These are phyloP conservation scores for Microctenopoma stevenorrisi DNA, from an alignment of 2,797 vertebrate species.

Conservation along the genomic window DNA sequence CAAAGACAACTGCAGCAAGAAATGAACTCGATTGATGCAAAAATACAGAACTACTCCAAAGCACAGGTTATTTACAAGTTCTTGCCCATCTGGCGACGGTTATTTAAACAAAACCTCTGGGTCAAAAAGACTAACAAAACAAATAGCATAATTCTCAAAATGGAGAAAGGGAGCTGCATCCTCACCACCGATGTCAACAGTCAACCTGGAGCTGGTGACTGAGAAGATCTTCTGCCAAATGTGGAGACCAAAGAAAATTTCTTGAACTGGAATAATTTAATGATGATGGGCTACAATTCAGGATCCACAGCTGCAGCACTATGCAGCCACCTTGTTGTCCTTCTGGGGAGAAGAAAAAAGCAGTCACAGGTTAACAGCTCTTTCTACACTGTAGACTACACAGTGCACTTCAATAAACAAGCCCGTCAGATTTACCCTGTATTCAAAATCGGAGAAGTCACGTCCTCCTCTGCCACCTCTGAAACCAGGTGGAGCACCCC, in stretches of 20 bases:
- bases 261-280: constrained; percentile 73
- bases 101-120: constrained; percentile 85
- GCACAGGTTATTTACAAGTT: constrained; percentile 85
- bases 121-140: constrained; percentile 34
- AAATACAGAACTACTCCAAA: constrained; percentile 90
- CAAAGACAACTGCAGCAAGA: constrained; percentile 89
- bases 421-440: constrained; percentile 85
- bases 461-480: constrained; percentile 91
- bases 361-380: constrained; percentile 7
- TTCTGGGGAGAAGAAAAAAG: constrained; percentile 82
- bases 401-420: background rate
- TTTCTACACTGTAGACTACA: too few relatives aligned
- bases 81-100: constrained; percentile 77
- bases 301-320: constrained; percentile 78
- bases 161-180: constrained; percentile 74
- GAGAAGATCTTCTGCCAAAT: constrained; percentile 84
- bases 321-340: constrained; percentile 97
- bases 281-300: constrained; percentile 80
- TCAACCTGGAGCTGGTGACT: constrained; percentile 90
- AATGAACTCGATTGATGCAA: constrained; percentile 88
- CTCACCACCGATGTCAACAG: constrained; percentile 81
- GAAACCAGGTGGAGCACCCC: constrained; percentile 85
- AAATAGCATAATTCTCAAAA: constrained; percentile 32
- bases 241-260: constrained; percentile 82
- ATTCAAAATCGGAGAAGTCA: constrained; percentile 95